These are phyloP conservation scores for Oscheius sp. DNA, from an alignment of 2,888 invertebrate species.

Conservation along the genomic window DNA sequence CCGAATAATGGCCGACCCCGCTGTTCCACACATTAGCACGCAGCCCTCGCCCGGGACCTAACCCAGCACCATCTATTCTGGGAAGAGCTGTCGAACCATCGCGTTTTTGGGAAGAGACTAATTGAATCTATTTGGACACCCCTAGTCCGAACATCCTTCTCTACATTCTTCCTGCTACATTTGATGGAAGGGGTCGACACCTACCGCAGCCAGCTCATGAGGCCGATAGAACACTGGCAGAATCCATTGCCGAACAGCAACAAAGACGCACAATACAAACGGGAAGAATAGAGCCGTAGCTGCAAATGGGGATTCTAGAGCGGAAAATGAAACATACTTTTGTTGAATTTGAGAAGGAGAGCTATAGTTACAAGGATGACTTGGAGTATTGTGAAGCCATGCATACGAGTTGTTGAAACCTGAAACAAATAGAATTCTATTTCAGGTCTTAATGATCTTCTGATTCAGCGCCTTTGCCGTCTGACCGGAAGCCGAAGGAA, in stretches of 20 bases:
- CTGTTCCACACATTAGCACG: conserved; percentile 32
- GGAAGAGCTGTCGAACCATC: not conserved
- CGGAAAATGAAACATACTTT: conserved; percentile 26
- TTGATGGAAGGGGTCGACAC: conserved; percentile 17
- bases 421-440: too few species aligned
- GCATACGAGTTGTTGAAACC: conserved; percentile 27
- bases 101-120: conserved; percentile 10
- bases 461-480: not conserved
- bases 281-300: conserved; percentile 88
- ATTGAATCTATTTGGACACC: conserved; percentile 13
- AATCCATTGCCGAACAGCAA: conserved; percentile 77
- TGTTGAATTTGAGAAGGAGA: conserved; percentile 28
- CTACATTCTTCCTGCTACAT: not conserved
- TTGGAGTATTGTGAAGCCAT: conserved; percentile 36
- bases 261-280: conserved; percentile 89
- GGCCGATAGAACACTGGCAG: conserved; percentile 55
- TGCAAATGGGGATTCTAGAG: not conserved
- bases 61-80: conserved; percentile 13
- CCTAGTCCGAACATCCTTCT: conserved; percentile 2
- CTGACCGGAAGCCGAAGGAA: too few species aligned
- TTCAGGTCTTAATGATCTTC: not conserved
- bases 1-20: conserved; percentile 25
- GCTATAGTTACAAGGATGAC: not conserved
- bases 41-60: conserved; percentile 23
- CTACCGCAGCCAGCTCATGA: conserved; percentile 60